Base-by-base conservation (phyloP, 2,113 vertebrate species). In the Anoura caudifer region DNA sequence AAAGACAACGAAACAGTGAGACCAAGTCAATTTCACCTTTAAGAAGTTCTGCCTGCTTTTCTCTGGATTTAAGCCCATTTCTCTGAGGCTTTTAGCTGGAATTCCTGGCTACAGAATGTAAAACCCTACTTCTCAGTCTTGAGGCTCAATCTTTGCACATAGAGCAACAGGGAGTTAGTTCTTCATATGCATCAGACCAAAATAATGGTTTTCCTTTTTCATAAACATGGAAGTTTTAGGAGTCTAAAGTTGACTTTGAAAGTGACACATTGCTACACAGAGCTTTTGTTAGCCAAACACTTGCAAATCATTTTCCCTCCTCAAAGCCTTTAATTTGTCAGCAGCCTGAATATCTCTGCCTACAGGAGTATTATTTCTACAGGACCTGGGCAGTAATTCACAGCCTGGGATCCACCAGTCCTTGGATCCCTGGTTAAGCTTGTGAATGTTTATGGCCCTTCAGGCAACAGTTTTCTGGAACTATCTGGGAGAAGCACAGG, bases 271-370 rank as follows among this genome's bases (percentile, higher is more conserved):
- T n/a, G 50, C 82, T 94, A 94, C 76, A 95, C 80, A 97, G 82
- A 79, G 38, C 87, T 97, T 96, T 96, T 97, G 52, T 95, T 97
- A 97, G 96, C 72, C 56, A 90, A 95, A 95, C 43, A 90, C 85
- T 94, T 88, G 72, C 54, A 69, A 94, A 93, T 96, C 4, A 96
- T 96, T 97, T 97, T 67, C 63, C 69, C 33, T 96, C 24, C 67
- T 31, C 52, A 85, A 97, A 97, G 54, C 91, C 67, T 76, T 87
- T 75, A 94, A 93, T 96, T 86, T 43, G 91, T 86, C 86, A 96
- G 91, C 28, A 94, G 73, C n/a, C 75, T 94, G 87, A 92, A 65
- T 72, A 31, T 72, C 91, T 96, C 83, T 94, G 96, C 67, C 70
- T 77, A 56, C 0, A 0, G 17, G 38, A 17, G 92, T 22, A 5